These are phyloP conservation scores for Branchellion lobata DNA, from an alignment of 2,888 invertebrate species.

Conservation along the genomic window DNA sequence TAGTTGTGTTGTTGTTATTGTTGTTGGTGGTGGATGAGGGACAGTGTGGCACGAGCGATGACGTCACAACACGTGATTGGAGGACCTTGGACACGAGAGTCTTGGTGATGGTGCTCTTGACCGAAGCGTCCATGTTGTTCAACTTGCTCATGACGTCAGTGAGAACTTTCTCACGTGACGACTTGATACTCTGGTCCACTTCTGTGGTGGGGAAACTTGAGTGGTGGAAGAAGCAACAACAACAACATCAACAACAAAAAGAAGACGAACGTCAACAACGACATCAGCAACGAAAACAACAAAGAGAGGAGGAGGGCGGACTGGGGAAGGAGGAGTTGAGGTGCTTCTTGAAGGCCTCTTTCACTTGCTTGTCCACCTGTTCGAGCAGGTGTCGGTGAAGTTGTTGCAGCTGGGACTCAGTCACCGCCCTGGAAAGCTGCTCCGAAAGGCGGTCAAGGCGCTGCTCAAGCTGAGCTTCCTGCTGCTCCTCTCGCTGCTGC, in stretches of 20 bases:
- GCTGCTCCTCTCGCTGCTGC: constrained; percentile 25
- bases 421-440: constrained; percentile 46
- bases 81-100: constrained; percentile 78
- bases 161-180: constrained; percentile 74
- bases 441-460: constrained; percentile 46
- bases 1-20: background rate
- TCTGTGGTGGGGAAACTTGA: background rate
- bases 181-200: constrained; percentile 66
- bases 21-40: background rate
- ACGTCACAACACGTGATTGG: no score
- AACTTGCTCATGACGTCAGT: constrained; percentile 74
- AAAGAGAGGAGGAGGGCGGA: background rate
- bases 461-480: constrained; percentile 2
- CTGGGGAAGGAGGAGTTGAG: background rate
- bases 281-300: no score
- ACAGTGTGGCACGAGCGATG: background rate
- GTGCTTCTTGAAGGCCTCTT: background rate
- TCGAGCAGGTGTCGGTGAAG: background rate
- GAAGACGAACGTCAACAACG: no score
- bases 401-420: background rate
- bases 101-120: constrained; percentile 78
- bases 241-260: background rate
- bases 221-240: no score
- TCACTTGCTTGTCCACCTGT: background rate
- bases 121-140: constrained; percentile 72